phyloP scores from a whole-genome alignment of 92 coral and sea anemone genomes.

The Scolanthus callimorphus region DNA sequence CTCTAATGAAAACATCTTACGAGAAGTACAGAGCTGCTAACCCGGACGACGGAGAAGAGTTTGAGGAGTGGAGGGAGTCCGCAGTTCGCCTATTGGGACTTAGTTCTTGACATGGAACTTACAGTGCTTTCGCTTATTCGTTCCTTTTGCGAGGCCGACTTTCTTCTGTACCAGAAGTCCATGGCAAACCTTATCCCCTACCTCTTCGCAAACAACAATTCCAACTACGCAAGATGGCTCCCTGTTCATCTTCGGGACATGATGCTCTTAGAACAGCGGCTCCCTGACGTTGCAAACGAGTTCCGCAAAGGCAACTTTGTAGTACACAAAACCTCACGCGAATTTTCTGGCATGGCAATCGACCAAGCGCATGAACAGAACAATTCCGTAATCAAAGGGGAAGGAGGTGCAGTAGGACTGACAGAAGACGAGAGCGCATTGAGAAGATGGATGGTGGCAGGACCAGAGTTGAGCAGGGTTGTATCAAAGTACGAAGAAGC shows the following conservation, averaged over 20 bases:
- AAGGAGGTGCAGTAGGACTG: constrained; percentile 50
- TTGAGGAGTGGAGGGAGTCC: constrained; percentile 56
- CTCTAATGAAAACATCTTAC: not conserved
- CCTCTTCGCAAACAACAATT: constrained; percentile 49
- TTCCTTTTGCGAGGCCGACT: constrained; percentile 33
- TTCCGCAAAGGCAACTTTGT: constrained; percentile 33
- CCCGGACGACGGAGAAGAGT: constrained; percentile 1
- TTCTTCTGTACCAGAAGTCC: constrained; percentile 33
- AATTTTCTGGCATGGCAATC: constrained; percentile 46
- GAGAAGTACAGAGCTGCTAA: not conserved
- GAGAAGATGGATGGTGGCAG: constrained; percentile 44
- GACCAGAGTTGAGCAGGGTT: constrained; percentile 38
- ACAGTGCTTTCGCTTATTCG: constrained; percentile 30
- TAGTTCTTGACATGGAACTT: constrained; percentile 16
- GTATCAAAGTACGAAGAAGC: constrained; percentile 35
- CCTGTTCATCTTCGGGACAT: constrained; percentile 52
- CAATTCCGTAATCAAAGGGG: constrained; percentile 52
- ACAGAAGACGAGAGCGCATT: constrained; percentile 41
- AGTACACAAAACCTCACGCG: constrained; percentile 39
- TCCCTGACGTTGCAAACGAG: constrained; percentile 32
- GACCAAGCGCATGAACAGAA: constrained; percentile 65
- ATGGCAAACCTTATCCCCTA: constrained; percentile 29
- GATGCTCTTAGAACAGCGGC: constrained; percentile 25
- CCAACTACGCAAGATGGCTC: constrained; percentile 59
- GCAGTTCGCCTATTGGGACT: constrained; percentile 61